phyloP scores from a whole-genome alignment of 2,888 invertebrate species.

The Litoditis marina region DNA sequence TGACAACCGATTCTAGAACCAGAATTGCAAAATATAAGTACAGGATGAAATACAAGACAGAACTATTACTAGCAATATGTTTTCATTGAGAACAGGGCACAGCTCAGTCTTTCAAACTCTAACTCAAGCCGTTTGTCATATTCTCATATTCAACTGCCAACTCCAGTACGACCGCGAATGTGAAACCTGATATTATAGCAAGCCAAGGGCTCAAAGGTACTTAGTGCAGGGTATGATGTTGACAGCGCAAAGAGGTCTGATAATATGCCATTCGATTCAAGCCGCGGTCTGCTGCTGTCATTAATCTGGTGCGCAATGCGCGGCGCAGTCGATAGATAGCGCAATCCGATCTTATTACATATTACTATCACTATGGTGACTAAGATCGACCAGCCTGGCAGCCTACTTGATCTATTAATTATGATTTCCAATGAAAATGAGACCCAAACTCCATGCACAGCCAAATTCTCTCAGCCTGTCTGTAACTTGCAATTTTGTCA shows the following conservation, averaged over 20 bases:
- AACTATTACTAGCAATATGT: background rate
- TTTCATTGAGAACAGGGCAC: background rate
- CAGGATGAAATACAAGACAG: background rate
- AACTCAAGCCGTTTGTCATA: background rate
- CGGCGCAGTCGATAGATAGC: conserved; percentile 19
- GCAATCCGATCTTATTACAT: conserved; percentile 17
- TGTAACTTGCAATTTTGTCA: too few species aligned
- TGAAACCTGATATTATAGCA: background rate
- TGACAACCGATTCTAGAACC: background rate
- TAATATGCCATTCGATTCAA: conserved; percentile 16
- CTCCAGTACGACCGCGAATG: background rate
- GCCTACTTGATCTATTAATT: too few species aligned
- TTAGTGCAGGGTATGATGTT: background rate
- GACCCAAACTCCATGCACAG: too few species aligned
- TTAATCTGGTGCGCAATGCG: conserved; percentile 21
- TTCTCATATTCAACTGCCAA: background rate
- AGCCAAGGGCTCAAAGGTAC: background rate
- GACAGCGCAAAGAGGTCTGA: background rate
- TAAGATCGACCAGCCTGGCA: conserved; percentile 1
- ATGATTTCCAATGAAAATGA: too few species aligned
- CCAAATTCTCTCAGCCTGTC: too few species aligned
- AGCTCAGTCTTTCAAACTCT: background rate
- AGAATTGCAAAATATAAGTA: background rate
- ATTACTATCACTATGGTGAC: conserved; percentile 8
- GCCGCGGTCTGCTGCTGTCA: conserved; percentile 10